Evolutionary conservation across 2,113 vertebrate species (phyloP), one percentile per base, ranked within the genome.

Genomic region (Halichoeres trimaculatus): DNA sequence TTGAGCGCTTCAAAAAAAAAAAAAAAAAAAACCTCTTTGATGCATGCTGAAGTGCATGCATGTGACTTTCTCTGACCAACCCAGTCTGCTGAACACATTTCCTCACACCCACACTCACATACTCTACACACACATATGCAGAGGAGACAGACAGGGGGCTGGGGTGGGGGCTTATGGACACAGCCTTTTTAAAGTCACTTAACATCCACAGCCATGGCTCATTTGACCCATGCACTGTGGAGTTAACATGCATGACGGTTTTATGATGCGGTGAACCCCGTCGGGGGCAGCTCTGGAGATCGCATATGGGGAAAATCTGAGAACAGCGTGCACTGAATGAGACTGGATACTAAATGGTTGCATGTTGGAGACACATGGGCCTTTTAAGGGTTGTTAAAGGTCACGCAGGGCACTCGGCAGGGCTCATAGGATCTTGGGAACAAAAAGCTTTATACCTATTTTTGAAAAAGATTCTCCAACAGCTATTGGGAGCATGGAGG

Each of bases 111-210:
- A 55, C 69, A 73, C 30, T 4, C 30, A 30, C 30, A 30, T 6
- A 30, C 30, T 4, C 43, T 14, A 45, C 17, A 20, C 60, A 70
- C 38, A 56, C 70, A 74, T 83, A 64, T 75, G 65, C 62, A 26
- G 47, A 26, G 53, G 38, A 81, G 64, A 70, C 60, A 30, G 65
- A 43, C 47, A 0, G 40, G 41, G 30, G 30, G 76, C 24, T 34
- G 14, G 8, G 41, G n/a, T n/a, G n/a, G 6, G 73, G 35, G 40
- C 19, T 6, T 48, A 30, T 1, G 63, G 54, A 48, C 11, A 26
- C 56, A 22, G 76, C 61, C 30, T 59, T 74, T 81, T 85, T 88
- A 76, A 86, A 90, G 87, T 81, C 81, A 61, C 81, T 81, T 74
- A 86, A 85, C 84, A 70, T 88, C 77, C 61, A 45, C 72, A 1